Conservation (phyloP, 2,888 invertebrate genomes). For the Elmis aenea region DNA sequence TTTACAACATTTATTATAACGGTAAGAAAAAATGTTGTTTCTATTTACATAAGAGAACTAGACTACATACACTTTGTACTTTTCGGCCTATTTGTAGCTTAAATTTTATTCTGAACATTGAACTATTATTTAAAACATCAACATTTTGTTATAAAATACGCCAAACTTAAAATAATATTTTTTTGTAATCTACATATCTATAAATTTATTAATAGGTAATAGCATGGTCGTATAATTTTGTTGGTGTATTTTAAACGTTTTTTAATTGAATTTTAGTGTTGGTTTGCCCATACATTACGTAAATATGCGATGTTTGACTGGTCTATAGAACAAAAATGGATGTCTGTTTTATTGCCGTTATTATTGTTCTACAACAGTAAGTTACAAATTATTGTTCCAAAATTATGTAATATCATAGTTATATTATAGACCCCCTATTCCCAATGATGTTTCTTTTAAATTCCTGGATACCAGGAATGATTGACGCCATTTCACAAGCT, state of each 20-base stretch:
- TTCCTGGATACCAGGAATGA: conserved; percentile 86
- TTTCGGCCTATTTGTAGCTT: no score
- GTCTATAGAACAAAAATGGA: conserved; percentile 98
- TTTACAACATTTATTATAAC: conserved; percentile 65
- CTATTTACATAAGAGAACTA: no score
- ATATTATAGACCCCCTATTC: conserved; percentile 81
- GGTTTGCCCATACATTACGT: conserved; percentile 85
- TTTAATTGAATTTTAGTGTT: conserved; percentile 63
- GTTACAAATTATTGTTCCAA: no score
- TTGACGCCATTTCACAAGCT: conserved; percentile 86
- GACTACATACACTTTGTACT: no score
- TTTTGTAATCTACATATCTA: no score
- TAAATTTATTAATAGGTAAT: no score
- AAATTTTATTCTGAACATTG: no score
- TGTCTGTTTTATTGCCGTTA: conserved; percentile 79
- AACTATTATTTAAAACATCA: conserved; percentile 2
- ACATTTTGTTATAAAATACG: conserved; percentile 2
- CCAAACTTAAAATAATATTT: no score
- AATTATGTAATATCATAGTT: conserved; percentile 9
- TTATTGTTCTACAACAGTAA: conserved; percentile 89
- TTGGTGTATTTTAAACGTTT: conserved; percentile 21
- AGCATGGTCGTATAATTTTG: no score
- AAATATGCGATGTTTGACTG: conserved; percentile 87
- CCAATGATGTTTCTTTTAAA: conserved; percentile 85
- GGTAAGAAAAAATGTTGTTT: no score